A percentile compares a stretch with the other conserved stretches of the same genome.
phyloP scores from a whole-genome alignment of 2,113 vertebrate species.

The Rattus rattus region DNA sequence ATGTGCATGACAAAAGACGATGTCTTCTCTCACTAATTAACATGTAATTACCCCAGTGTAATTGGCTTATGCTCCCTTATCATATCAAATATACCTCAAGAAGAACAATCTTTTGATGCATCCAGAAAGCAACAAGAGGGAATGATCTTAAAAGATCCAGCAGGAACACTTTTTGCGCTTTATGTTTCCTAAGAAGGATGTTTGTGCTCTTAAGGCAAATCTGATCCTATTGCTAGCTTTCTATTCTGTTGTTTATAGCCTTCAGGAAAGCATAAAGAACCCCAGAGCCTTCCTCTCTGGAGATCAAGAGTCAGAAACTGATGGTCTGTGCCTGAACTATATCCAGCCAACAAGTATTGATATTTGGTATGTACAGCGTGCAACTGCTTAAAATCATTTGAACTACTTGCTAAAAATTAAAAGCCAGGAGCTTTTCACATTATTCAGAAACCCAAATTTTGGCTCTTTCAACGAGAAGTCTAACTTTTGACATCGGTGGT shows the following conservation, averaged over 20 bases:
- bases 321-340: neutral
- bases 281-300: neutral
- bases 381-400: constrained; percentile 6
- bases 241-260: neutral
- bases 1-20: neutral
- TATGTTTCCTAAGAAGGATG: neutral
- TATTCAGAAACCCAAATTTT: constrained; percentile 17
- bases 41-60: neutral
- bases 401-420: constrained; percentile 47
- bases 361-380: rapidly evolving
- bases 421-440: constrained; percentile 17
- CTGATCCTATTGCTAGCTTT: neutral
- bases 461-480: neutral
- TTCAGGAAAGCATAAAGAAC: neutral
- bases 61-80: neutral
- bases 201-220: constrained; percentile 36
- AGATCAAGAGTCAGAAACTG: neutral
- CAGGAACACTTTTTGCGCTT: constrained; percentile 29
- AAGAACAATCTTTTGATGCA: neutral
- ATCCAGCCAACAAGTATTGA: neutral
- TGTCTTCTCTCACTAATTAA: constrained; percentile 21
- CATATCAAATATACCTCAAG: neutral
- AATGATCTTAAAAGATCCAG: neutral
- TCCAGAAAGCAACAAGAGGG: neutral
- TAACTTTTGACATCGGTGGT: neutral